phyloP scores from a whole-genome alignment of 1,140 invertebrate genomes.

The Ctenoplectra terminalis region DNA sequence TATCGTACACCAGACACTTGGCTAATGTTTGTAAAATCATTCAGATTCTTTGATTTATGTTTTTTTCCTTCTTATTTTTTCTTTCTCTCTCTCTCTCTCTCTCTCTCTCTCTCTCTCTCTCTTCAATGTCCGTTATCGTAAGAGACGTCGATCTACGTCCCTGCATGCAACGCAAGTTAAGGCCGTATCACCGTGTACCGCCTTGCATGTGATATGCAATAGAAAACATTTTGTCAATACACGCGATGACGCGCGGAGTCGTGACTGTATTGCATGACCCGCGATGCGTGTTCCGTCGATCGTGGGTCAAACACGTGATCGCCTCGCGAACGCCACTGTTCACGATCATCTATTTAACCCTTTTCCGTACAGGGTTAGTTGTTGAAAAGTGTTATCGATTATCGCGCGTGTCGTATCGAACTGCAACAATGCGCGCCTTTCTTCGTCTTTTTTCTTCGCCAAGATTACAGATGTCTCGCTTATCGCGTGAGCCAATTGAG shows the following conservation, averaged over 20 bases:
- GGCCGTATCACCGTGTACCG: slow-evolving; percentile 45
- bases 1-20: background rate
- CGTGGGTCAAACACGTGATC: slow-evolving; percentile 54
- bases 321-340: slow-evolving; percentile 18
- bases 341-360: slow-evolving; percentile 29
- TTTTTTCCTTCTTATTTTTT: background rate
- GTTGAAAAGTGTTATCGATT: slow-evolving; percentile 25
- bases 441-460: background rate
- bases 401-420: background rate
- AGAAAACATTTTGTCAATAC: slow-evolving; percentile 56
- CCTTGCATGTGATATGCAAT: slow-evolving; percentile 49
- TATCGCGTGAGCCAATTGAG: background rate
- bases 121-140: background rate
- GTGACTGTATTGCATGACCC: slow-evolving; percentile 43
- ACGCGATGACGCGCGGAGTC: slow-evolving; percentile 42
- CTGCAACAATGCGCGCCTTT: background rate
- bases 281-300: slow-evolving; percentile 46
- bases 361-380: slow-evolving; percentile 11
- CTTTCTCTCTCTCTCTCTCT: background rate
- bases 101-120: background rate
- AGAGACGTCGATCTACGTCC: slow-evolving; percentile 31
- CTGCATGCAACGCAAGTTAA: slow-evolving; percentile 13
- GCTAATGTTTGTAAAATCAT: background rate
- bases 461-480: background rate
- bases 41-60: background rate